A percentile compares a stretch with the other conserved stretches of the same genome.
These are phyloP conservation scores for Xiphorhynchus erythropygius DNA, from an alignment of 2,797 vertebrate species.

Conservation along the genomic window DNA sequence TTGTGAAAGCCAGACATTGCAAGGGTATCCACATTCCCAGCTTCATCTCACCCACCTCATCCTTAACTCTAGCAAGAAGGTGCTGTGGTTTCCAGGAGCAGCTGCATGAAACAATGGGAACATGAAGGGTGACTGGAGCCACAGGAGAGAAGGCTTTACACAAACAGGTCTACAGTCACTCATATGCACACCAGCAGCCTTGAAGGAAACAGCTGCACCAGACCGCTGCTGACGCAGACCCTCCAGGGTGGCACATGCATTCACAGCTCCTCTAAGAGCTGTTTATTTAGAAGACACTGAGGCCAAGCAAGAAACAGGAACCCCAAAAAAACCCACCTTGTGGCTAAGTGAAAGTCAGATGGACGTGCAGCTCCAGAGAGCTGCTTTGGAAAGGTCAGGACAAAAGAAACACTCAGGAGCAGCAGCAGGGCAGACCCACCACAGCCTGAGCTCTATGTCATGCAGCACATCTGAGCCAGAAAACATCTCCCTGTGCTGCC, in stretches of 20 bases:
- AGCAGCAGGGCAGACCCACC: background rate
- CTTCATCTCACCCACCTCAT: background rate
- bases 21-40: background rate
- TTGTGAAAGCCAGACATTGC: background rate
- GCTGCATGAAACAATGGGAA: background rate
- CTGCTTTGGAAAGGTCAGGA: fast-evolving
- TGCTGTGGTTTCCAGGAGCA: background rate
- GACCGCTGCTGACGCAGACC: background rate
- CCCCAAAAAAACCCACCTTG: background rate
- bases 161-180: background rate
- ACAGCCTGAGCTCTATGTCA: background rate
- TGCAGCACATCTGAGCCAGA: background rate
- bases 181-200: background rate
- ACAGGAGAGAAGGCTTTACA: background rate
- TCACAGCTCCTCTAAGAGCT: background rate
- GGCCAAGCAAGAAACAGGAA: background rate
- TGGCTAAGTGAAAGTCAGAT: background rate
- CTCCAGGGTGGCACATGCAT: background rate
- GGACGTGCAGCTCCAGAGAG: background rate
- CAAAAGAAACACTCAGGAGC: background rate
- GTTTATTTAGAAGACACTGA: background rate
- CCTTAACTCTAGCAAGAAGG: background rate
- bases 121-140: background rate
- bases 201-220: conserved; percentile 24
- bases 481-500: background rate